These are phyloP conservation scores for Syngnathus floridae DNA, from an alignment of 2,113 vertebrate genomes.

Conservation along the genomic window DNA sequence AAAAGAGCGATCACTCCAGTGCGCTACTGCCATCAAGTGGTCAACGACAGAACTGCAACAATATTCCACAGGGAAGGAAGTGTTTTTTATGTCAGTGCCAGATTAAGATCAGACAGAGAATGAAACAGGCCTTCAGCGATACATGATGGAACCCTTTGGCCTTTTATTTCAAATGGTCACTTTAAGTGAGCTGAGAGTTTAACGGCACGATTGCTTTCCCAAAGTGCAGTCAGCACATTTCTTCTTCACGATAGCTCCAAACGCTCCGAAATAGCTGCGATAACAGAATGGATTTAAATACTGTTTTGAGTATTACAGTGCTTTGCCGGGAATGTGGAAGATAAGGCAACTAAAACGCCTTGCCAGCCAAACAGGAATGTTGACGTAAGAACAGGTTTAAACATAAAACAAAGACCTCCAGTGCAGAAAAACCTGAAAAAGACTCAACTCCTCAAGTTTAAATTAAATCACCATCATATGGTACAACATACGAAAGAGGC, in stretches of 20 bases:
- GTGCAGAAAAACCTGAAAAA: background rate
- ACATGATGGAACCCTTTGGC: background rate
- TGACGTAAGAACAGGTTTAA: background rate
- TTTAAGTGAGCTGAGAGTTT: background rate
- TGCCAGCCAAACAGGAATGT: background rate
- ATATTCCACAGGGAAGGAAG: background rate
- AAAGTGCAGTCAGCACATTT: background rate
- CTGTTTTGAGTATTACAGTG: background rate
- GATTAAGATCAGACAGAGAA: background rate
- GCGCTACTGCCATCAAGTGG: conserved; percentile 55
- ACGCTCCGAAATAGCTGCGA: background rate
- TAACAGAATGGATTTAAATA: background rate
- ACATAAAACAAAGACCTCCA: background rate
- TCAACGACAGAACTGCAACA: background rate
- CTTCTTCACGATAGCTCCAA: background rate
- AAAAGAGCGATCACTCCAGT: background rate
- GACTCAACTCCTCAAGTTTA: background rate
- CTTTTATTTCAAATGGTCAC: background rate
- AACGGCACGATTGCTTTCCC: background rate
- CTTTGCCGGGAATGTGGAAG: background rate
- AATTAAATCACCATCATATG: background rate
- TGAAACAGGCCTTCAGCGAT: background rate
- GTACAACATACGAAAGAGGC: background rate
- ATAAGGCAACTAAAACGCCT: background rate
- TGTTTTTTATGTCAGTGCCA: background rate